A percentile compares a stretch with the other conserved stretches of the same genome.
phyloP scores from a whole-genome alignment of 2,113 vertebrate genomes.

The Aplodontia rufa region DNA sequence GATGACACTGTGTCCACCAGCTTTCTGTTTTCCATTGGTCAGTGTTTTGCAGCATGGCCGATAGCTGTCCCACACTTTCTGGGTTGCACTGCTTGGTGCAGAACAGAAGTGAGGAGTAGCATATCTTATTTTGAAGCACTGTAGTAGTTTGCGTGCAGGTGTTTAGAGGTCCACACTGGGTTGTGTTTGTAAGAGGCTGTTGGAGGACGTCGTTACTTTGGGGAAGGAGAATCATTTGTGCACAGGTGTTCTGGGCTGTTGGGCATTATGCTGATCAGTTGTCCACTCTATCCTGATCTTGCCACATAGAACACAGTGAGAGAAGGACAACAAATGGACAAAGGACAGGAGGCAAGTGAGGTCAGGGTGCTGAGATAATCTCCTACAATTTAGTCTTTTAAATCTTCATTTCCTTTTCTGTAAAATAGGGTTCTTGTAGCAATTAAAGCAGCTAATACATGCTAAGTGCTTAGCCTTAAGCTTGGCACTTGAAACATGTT shows the following conservation, averaged over 20 bases:
- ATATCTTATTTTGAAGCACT: not conserved
- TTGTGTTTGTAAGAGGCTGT: not conserved
- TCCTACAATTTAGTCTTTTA: not conserved
- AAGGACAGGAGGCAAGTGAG: not conserved
- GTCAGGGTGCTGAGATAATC: not conserved
- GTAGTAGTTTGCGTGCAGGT: rapidly evolving
- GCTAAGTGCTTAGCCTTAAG: not conserved
- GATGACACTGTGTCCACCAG: not conserved
- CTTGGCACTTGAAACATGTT: not conserved
- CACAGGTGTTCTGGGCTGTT: not conserved
- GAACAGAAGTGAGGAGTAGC: not conserved
- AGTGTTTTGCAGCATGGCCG: not conserved
- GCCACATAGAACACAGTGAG: not conserved
- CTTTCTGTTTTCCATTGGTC: not conserved
- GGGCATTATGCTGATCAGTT: not conserved
- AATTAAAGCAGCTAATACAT: not conserved
- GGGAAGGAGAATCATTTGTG: not conserved
- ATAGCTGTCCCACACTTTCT: not conserved
- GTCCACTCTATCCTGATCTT: too few relatives aligned
- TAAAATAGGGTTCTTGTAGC: not conserved
- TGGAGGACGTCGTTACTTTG: not conserved
- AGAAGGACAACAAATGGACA: not conserved
- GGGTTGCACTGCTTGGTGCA: not conserved
- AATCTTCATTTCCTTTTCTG: not conserved
- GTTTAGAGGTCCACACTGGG: not conserved